Evolutionary conservation across 2,888 invertebrate species (phyloP), one percentile per base, ranked within the genome.

Genomic region (Timema podura): DNA sequence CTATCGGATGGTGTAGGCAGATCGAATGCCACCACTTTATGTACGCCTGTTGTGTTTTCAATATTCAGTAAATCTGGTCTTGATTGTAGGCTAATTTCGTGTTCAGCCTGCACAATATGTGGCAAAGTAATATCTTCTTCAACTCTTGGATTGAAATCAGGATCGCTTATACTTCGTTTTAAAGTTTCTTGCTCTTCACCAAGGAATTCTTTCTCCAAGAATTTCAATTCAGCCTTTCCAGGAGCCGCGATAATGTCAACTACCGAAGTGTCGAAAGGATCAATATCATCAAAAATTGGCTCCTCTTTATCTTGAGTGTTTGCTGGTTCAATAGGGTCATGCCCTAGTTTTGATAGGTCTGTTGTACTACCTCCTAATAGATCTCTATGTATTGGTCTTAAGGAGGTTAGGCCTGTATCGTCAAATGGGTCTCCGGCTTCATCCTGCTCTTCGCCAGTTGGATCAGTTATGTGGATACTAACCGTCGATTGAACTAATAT

Each of bases 201-300:
- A 1, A 93, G 84, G 11, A 93, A 80, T 80, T 93, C 93, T 77
- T 89, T 86, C 80, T 93, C 93, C 59, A 93, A 81, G 76, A 90
- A 87, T 79, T 92, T 91, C 3, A 93, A 79, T 81, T 94, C 93
- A 7, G 90, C 87, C 87, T 80, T 87, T 89, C 92, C 92, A 0
- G 93, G 92, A 69, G 89, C 88, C 64, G 89, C 87, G 49, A 90
- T 85, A 68, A 85, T 85, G 76, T 88, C 88, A 3, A 92, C 87
- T 48, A 88, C 86, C 0, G 93, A 92, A 0, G 95, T 95, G 78
- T 95, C 95, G 77, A 95, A 95, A 0, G 95, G 95, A 82, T 95
- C 95, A 15, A 76, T 74, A 72, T 86, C 85, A 10, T 86, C 83
- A 64, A 84, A 82, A 6, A 16, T 48, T 2, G 11, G 6, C 44